Evolutionary conservation across 2,888 invertebrate species (phyloP).

Genomic region (Glaucopsyche alexis): DNA sequence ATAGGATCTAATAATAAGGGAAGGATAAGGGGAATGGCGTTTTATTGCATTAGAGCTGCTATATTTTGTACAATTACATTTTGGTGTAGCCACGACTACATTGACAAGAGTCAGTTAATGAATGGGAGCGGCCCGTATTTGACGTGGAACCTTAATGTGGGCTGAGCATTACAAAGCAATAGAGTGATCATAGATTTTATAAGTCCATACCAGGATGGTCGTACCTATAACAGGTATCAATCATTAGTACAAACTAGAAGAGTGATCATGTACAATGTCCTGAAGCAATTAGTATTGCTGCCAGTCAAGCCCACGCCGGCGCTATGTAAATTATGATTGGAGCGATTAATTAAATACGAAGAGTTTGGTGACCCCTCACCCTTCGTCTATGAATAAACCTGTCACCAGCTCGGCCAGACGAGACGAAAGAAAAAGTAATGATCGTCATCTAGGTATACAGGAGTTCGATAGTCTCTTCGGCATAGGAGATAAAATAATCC

Average conservation of each 20-base stretch:
- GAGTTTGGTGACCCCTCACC: conserved; percentile 23
- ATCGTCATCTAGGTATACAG: background rate
- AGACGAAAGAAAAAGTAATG: background rate
- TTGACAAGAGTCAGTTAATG: too few relatives aligned
- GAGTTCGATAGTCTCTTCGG: background rate
- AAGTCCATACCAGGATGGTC: too few relatives aligned
- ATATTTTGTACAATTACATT: too few relatives aligned
- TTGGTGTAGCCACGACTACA: too few relatives aligned
- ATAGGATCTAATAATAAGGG: background rate
- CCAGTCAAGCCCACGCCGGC: conserved; percentile 8
- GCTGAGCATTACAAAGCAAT: too few relatives aligned
- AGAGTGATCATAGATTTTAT: too few relatives aligned
- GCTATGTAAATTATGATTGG: conserved; percentile 23
- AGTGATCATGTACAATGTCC: background rate
- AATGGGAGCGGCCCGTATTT: too few relatives aligned
- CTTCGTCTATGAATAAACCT: conserved; percentile 16
- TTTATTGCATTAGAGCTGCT: too few relatives aligned
- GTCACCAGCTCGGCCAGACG: background rate
- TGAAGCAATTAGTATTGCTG: background rate
- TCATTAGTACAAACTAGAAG: background rate
- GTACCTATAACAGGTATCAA: too few relatives aligned
- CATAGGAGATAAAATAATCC: background rate
- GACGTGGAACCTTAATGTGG: too few relatives aligned
- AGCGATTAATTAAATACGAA: conserved; percentile 32
- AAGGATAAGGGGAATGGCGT: too few relatives aligned